Conservation (phyloP, 2,888 invertebrate genomes). For the Druceiella hillmani region DNA sequence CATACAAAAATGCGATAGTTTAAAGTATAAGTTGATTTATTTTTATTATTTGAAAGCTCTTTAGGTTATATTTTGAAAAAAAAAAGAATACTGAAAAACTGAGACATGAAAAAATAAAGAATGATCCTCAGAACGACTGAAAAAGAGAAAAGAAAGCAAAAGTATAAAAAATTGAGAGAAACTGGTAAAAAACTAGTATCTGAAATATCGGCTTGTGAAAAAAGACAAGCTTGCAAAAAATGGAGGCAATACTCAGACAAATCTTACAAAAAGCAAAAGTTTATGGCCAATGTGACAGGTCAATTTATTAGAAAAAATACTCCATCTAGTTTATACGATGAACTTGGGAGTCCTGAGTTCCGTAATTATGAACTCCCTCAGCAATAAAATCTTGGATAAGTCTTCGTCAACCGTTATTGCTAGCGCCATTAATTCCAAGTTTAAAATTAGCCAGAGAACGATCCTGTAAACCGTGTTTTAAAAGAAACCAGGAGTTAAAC, state of each 20-base stretch:
- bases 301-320: constrained; percentile 4
- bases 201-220: too few species aligned
- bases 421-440: too few species aligned
- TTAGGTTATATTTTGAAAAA: too few species aligned
- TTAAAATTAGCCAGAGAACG: too few species aligned
- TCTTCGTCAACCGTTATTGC: too few species aligned
- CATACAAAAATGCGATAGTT: too few species aligned
- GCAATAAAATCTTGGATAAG: too few species aligned
- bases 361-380: too few species aligned
- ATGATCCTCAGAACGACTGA: constrained; percentile 6
- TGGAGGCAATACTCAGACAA: constrained; percentile 5
- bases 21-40: too few species aligned
- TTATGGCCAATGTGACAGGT: background rate
- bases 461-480: constrained; percentile 3
- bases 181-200: constrained; percentile 7
- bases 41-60: too few species aligned
- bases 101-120: constrained; percentile 6
- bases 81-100: constrained; percentile 1
- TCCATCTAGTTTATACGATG: constrained; percentile 4
- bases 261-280: constrained; percentile 4
- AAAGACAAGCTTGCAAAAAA: constrained; percentile 3
- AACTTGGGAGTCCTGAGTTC: background rate
- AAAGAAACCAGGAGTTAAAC: constrained; percentile 6
- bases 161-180: constrained; percentile 5
- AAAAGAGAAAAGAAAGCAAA: constrained; percentile 7